Percentiles rank a stretch among this genome's conserved stretches.
phyloP scores from a whole-genome alignment of 2,797 vertebrate species.

The Trachurus trachurus region DNA sequence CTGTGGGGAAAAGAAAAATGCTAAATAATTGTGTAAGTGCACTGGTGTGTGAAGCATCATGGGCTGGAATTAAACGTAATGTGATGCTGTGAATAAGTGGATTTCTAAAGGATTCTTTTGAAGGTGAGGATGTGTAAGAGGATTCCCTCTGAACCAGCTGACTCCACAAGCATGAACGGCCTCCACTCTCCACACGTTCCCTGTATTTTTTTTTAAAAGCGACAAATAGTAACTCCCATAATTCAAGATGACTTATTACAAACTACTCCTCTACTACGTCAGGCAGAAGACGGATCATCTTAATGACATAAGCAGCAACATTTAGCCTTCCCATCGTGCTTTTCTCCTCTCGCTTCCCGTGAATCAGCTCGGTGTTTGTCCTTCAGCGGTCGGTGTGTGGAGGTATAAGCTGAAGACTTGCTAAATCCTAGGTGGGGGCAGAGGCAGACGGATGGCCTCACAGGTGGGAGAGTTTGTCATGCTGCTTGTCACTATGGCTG shows the following conservation, averaged over 20 bases:
- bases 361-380: constrained; percentile 23
- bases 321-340: background rate
- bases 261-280: background rate
- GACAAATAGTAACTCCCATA: background rate
- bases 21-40: background rate
- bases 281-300: constrained; percentile 5
- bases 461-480: constrained; percentile 78
- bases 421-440: constrained; percentile 6
- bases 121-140: background rate
- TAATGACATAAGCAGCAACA: constrained; percentile 1
- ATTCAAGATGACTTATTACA: background rate
- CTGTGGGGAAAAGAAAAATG: background rate
- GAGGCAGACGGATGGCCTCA: constrained; percentile 64
- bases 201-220: constrained; percentile 1
- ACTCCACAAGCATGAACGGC: background rate
- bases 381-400: constrained; percentile 6
- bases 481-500: constrained; percentile 68
- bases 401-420: constrained; percentile 23
- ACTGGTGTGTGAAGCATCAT: background rate
- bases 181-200: background rate
- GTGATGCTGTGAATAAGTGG: background rate
- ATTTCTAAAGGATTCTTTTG: background rate
- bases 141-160: background rate
- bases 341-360: background rate
- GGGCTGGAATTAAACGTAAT: background rate